Base-by-base conservation (phyloP, 2,113 vertebrate species). In the Cervus canadensis region DNA sequence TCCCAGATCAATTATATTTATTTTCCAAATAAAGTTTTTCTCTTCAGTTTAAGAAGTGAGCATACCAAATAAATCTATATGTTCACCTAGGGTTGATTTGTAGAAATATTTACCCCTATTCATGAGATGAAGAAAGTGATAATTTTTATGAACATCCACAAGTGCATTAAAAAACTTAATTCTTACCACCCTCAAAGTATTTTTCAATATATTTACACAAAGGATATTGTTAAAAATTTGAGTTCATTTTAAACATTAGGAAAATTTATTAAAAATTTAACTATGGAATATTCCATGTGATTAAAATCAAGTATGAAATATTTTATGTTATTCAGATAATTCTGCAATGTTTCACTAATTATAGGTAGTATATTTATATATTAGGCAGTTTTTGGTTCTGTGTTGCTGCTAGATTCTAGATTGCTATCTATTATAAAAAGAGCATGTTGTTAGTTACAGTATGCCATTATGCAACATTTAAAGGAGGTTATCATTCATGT, bases 31-130 rank as follows among this genome's bases (percentile, higher is more conserved):
- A 54, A 91, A 95, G 76, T 96, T 45, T 97, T 92, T 95, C 95
- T 97, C 96, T 97, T 86, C 81, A 82, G 71, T 95, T 89, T 98
- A 98, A 99, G 98, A 98, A 99, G 99, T 99, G 97, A 99, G 99
- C 99, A 98, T 99, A 99, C 99, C 99, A 99, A 99, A 99, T 97
- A 98, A 99, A 99, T 99, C 99, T 99, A 99, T 98, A 99, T 95
- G 99, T 99, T 99, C 99, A 99, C 98, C 98, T 98, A 99, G 98
- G 98, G 95, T 99, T 99, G 57, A 43, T 82, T 45, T 99, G 98
- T 99, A 99, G 99, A 98, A 99, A 99, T 98, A 99, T 99, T 99
- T 98, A 99, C 98, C 99, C 99, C 99, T 98, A 99, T 98, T 99
- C 98, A 99, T 99, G 99, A 99, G 99, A 99, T 98, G 98, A 99